These are phyloP conservation scores for Incurvaria masculella DNA, from an alignment of 2,888 invertebrate species.

Conservation along the genomic window DNA sequence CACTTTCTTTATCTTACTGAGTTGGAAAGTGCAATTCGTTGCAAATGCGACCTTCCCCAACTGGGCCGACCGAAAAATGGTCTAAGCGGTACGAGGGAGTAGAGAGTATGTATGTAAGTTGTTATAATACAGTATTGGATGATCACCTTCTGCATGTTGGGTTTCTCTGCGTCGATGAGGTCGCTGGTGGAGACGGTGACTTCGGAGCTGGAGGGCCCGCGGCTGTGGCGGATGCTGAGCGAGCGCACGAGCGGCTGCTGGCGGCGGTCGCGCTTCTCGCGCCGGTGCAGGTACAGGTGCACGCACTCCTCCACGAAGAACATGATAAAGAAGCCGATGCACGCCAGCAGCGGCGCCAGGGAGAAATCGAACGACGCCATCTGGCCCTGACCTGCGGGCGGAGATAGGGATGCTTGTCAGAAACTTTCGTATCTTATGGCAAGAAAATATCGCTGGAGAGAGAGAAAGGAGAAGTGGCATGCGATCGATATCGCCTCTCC, in stretches of 20 bases:
- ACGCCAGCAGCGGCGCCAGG: constrained; percentile 69
- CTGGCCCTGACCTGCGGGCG: constrained; percentile 30
- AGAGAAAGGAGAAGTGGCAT: too few relatives aligned
- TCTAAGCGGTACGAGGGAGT: too few relatives aligned
- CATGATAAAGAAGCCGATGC: constrained; percentile 72
- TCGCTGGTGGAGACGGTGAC: constrained; percentile 44
- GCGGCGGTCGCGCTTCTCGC: constrained; percentile 36
- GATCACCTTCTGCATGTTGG: neutral
- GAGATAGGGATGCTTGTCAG: constrained; percentile 11
- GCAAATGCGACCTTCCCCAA: too few relatives aligned
- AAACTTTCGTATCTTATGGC: neutral
- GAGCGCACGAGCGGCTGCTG: constrained; percentile 37
- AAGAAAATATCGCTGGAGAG: too few relatives aligned
- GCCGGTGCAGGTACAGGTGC: constrained; percentile 62
- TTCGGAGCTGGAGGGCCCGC: constrained; percentile 22
- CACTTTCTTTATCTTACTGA: too few relatives aligned
- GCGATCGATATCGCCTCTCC: too few relatives aligned
- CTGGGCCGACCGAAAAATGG: too few relatives aligned
- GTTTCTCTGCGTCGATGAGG: constrained; percentile 31
- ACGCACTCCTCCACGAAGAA: constrained; percentile 78
- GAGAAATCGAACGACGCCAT: constrained; percentile 58
- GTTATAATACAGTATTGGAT: too few relatives aligned
- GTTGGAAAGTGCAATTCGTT: too few relatives aligned
- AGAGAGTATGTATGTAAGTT: too few relatives aligned
- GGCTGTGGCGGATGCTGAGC: constrained; percentile 40